phyloP scores from a whole-genome alignment of 2,888 invertebrate genomes.

The Drosophila limbata region DNA sequence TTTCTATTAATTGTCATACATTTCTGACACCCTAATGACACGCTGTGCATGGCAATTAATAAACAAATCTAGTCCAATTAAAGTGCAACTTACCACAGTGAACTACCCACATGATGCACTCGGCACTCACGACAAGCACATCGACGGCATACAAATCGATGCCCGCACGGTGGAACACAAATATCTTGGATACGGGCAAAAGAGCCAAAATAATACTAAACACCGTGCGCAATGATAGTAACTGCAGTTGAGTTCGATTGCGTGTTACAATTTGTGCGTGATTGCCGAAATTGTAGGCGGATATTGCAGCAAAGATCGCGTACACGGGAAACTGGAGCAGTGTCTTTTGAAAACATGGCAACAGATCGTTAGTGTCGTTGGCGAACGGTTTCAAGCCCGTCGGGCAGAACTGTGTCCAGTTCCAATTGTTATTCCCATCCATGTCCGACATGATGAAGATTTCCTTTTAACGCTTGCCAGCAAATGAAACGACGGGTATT shows the following conservation, averaged over 20 bases:
- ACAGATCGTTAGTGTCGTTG: constrained; percentile 90
- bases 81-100: constrained; percentile 89
- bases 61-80: no score
- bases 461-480: constrained; percentile 9
- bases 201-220: constrained; percentile 88
- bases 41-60: no score
- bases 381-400: constrained; percentile 90
- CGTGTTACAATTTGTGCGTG: constrained; percentile 87
- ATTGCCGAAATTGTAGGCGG: constrained; percentile 93
- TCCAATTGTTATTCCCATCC: constrained; percentile 86
- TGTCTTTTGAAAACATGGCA: constrained; percentile 94
- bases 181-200: constrained; percentile 89
- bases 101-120: constrained; percentile 92
- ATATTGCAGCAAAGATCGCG: constrained; percentile 90
- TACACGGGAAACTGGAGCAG: constrained; percentile 92
- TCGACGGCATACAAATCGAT: constrained; percentile 88
- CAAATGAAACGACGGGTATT: constrained; percentile 6
- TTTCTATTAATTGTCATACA: no score
- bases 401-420: constrained; percentile 92
- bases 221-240: constrained; percentile 89
- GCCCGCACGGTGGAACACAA: constrained; percentile 87
- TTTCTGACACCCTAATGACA: no score
- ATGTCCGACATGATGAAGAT: constrained; percentile 50
- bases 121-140: constrained; percentile 89
- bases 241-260: constrained; percentile 88